Conservation (phyloP, 2,888 invertebrate species). For the Pycnomerus fuliginosus region DNA sequence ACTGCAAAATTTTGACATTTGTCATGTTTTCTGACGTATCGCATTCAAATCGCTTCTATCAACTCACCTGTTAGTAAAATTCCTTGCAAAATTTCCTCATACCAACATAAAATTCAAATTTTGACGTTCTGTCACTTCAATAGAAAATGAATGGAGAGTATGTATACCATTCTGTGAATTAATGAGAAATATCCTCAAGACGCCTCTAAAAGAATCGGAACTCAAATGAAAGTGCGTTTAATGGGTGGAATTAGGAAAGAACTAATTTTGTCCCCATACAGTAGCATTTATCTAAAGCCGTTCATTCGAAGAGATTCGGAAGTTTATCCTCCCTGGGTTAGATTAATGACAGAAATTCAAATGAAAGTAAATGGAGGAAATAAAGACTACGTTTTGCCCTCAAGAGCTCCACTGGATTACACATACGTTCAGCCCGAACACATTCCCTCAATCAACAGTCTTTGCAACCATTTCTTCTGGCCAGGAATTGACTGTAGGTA, state of each 20-base stretch:
- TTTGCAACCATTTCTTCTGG: constrained; percentile 87
- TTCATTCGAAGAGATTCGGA: constrained; percentile 75
- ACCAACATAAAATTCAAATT: too few species aligned
- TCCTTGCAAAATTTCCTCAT: too few species aligned
- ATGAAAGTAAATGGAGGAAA: constrained; percentile 55
- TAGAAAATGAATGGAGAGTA: too few species aligned
- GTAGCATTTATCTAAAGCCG: constrained; percentile 74
- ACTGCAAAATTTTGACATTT: too few species aligned
- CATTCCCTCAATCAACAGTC: constrained; percentile 81
- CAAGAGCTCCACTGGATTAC: constrained; percentile 72
- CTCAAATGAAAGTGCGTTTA: constrained; percentile 2
- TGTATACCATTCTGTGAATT: too few species aligned
- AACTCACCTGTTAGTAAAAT: too few species aligned
- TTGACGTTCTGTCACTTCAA: too few species aligned
- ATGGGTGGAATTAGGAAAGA: constrained; percentile 36
- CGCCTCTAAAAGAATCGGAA: neutral
- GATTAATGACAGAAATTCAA: constrained; percentile 65
- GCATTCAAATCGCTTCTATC: too few species aligned
- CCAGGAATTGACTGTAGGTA: constrained; percentile 85
- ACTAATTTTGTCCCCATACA: constrained; percentile 67
- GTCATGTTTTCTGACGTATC: too few species aligned
- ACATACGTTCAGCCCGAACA: constrained; percentile 86
- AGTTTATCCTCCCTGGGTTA: constrained; percentile 70
- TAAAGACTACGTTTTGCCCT: constrained; percentile 43
- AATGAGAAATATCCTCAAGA: constrained; percentile 2